A percentile compares a stretch with the other conserved stretches of the same genome.
Evolutionary conservation across 2,113 vertebrate species (phyloP).

Genomic region (Hypomesus transpacificus): DNA sequence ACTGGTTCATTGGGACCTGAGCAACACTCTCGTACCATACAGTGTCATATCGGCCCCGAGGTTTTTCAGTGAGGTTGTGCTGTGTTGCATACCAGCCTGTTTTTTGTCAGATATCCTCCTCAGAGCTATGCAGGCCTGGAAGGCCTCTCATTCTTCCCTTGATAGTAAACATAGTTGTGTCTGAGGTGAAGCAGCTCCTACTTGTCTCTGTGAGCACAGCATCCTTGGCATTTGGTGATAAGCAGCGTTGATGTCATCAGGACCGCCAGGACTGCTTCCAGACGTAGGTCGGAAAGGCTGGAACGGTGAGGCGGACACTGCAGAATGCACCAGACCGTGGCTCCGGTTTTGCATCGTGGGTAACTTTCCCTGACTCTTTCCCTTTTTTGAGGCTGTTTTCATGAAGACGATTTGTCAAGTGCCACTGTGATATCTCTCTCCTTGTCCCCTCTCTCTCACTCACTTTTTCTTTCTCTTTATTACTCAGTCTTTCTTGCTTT

Average conservation of each 20-base stretch:
- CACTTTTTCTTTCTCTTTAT: neutral
- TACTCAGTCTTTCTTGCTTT: neutral
- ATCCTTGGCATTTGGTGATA: conserved; percentile 17
- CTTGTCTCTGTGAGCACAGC: conserved; percentile 22
- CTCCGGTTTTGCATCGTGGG: too few relatives aligned
- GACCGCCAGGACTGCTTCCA: conserved; percentile 19
- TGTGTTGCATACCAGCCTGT: too few relatives aligned
- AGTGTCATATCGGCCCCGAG: too few relatives aligned
- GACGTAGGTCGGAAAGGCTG: conserved; percentile 21
- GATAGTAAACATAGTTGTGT: neutral
- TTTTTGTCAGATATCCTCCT: conserved; percentile 6
- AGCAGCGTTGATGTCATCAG: conserved; percentile 25
- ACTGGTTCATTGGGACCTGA: too few relatives aligned
- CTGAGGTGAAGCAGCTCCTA: conserved; percentile 18
- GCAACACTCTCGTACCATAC: too few relatives aligned
- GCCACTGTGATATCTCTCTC: neutral
- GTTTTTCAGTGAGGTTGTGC: too few relatives aligned
- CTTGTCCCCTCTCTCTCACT: neutral
- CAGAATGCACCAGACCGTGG: too few relatives aligned
- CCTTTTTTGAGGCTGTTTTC: too few relatives aligned
- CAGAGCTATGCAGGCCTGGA: conserved; percentile 50
- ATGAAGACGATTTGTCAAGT: too few relatives aligned
- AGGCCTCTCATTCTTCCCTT: conserved; percentile 60
- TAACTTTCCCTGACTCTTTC: too few relatives aligned
- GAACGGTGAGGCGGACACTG: too few relatives aligned